These are phyloP conservation scores for Chorisops tibialis DNA, from an alignment of 2,888 invertebrate genomes.

Conservation along the genomic window DNA sequence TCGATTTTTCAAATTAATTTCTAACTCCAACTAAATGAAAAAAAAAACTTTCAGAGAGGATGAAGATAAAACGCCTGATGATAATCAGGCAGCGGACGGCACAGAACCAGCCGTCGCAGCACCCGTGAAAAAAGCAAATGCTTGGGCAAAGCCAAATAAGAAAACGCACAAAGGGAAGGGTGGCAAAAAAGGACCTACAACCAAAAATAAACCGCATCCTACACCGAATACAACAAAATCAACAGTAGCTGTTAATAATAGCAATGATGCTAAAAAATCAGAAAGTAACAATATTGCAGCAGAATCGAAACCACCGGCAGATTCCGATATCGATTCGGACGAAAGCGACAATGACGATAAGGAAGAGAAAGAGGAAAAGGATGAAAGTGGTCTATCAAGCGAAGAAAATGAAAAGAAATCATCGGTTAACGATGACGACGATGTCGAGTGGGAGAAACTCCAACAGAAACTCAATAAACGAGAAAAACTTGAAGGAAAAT, in stretches of 20 bases:
- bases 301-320: conserved; percentile 41
- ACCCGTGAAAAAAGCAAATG: conserved; percentile 68
- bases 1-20: conserved; percentile 25
- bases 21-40: background rate
- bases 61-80: conserved; percentile 40
- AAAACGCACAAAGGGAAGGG: conserved; percentile 61
- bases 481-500: conserved; percentile 89
- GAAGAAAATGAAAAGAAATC: conserved; percentile 63
- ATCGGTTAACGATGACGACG: conserved; percentile 61
- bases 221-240: conserved; percentile 11
- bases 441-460: conserved; percentile 88
- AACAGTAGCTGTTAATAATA: conserved; percentile 36
- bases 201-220: conserved; percentile 41
- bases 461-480: conserved; percentile 83
- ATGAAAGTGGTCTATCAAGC: conserved; percentile 49
- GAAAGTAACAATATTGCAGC: conserved; percentile 37
- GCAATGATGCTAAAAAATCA: conserved; percentile 13
- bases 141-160: conserved; percentile 72
- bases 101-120: conserved; percentile 49
- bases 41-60: conserved; percentile 45
- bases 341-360: conserved; percentile 57
- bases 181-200: conserved; percentile 52
- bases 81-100: conserved; percentile 53
- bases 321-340: conserved; percentile 52
- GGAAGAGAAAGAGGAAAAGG: conserved; percentile 49